Evolutionary conservation across 2,888 invertebrate genomes (phyloP), one percentile per base, ranked within the genome.

Genomic region (Fissipunctia ypsillon): DNA sequence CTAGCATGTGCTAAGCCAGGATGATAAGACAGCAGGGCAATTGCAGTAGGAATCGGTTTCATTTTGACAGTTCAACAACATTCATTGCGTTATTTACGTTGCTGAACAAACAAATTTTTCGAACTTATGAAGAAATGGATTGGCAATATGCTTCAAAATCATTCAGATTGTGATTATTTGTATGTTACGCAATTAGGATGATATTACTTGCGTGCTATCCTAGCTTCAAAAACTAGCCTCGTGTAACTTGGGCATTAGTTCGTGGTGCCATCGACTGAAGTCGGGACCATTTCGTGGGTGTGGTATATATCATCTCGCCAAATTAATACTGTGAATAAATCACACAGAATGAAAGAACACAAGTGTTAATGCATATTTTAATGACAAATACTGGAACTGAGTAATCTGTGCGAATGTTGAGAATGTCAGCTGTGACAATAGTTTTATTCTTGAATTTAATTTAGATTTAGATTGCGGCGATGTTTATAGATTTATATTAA

Each of bases 251-350:
- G 38, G 38, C 38, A 38, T 38, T 76, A 65, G 60, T 61, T 25
- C 19, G 63, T 71, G 77, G 82, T 86, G 80, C 78, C 82, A 84
- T 84, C 84, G 76, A 72, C 77, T 73, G 67, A 54, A 73, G 61
- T 59, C 38, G 38, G 38, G 9, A 38, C 38, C 35, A 50, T 61
- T 68, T 70, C 77, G 87, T 88, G 85, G 87, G 90, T 80, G 88
- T 84, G 81, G 84, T 86, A 89, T 91, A 90, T 80, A 87, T 92
- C 90, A 92, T 90, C 88, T 88, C 86, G 84, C 81, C 86, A 88
- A 90, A 92, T 92, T 91, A 91, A 92, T 92, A 91, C 88, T 75
- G 87, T 86, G 84, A 89, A 91, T 90, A 85, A 84, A 84, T 90
- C 87, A 87, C 74, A 70, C 25, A 64, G 77, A 81, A 83, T 85